Percentiles rank a stretch among this genome's conserved stretches.
These are phyloP conservation scores for Bellardia pandia DNA, from an alignment of 2,888 invertebrate genomes.

Conservation along the genomic window DNA sequence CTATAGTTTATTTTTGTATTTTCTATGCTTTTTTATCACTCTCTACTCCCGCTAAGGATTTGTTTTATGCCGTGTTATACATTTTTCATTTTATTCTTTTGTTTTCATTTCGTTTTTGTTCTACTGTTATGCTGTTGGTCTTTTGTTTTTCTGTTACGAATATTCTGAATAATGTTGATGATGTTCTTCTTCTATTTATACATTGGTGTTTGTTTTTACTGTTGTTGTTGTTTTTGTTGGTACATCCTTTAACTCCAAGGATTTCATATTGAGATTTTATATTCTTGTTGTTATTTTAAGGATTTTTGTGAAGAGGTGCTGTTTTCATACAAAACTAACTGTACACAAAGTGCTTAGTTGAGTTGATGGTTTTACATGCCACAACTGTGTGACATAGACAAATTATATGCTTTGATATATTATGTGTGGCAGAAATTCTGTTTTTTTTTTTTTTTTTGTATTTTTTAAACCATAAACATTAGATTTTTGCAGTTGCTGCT, in stretches of 20 bases:
- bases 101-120: conserved; percentile 40
- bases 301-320: conserved; percentile 51
- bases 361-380: conserved; percentile 64
- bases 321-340: conserved; percentile 39
- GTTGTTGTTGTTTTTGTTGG: conserved; percentile 21
- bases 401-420: conserved; percentile 69
- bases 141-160: conserved; percentile 41
- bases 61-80: conserved; percentile 70
- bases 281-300: conserved; percentile 24
- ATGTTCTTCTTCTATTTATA: conserved; percentile 18
- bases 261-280: conserved; percentile 60
- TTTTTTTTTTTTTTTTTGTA: conserved; percentile 35
- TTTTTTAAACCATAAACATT: conserved; percentile 21
- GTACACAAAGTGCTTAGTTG: conserved; percentile 49
- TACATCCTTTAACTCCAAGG: conserved; percentile 58
- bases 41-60: conserved; percentile 68
- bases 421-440: conserved; percentile 43
- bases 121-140: conserved; percentile 12
- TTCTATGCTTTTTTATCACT: conserved; percentile 55
- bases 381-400: conserved; percentile 69
- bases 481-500: conserved; percentile 20
- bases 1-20: conserved; percentile 39
- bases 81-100: conserved; percentile 68
- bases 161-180: conserved; percentile 57
- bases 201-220: neutral